Evolutionary conservation across 2,113 vertebrate genomes (phyloP).

Genomic region (Amia ocellicauda): DNA sequence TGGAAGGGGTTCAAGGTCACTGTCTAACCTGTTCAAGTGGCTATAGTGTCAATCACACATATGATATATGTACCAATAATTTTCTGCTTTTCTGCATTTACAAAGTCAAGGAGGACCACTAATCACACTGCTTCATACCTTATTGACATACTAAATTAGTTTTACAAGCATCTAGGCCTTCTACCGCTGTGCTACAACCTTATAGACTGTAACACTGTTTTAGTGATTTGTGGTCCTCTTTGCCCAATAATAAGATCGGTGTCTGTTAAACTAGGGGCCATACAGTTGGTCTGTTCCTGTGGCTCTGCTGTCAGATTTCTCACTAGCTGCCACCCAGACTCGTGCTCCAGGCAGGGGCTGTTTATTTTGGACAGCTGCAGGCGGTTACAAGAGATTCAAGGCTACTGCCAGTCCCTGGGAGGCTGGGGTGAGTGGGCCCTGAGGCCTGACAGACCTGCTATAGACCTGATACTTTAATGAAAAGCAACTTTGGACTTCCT

Average conservation of each 20-base stretch:
- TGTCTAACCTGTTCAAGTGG: too few species aligned
- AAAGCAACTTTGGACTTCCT: background rate
- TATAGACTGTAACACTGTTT: background rate
- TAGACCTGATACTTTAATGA: constrained; percentile 16
- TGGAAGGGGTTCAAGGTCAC: too few species aligned
- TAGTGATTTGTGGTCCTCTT: background rate
- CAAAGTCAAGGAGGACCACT: too few species aligned
- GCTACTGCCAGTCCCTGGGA: constrained; percentile 18
- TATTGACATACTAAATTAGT: too few species aligned
- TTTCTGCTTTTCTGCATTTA: too few species aligned
- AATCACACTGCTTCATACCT: too few species aligned
- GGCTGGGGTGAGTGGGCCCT: constrained; percentile 6
- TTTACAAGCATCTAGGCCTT: too few species aligned
- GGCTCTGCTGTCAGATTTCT: constrained; percentile 3
- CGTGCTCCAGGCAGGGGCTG: constrained; percentile 8
- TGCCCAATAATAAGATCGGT: background rate
- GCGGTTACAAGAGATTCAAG: constrained; percentile 5
- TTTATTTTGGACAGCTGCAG: constrained; percentile 28
- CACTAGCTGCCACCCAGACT: constrained; percentile 8
- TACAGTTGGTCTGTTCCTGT: background rate
- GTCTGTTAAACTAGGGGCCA: background rate
- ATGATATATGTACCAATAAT: too few species aligned
- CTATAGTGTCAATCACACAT: too few species aligned
- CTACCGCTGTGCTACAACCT: too few species aligned
- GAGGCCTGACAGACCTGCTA: constrained; percentile 8